Evolutionary conservation across 2,888 invertebrate genomes (phyloP), one percentile per base, ranked within the genome.

Genomic region (Syrista parreyssii): DNA sequence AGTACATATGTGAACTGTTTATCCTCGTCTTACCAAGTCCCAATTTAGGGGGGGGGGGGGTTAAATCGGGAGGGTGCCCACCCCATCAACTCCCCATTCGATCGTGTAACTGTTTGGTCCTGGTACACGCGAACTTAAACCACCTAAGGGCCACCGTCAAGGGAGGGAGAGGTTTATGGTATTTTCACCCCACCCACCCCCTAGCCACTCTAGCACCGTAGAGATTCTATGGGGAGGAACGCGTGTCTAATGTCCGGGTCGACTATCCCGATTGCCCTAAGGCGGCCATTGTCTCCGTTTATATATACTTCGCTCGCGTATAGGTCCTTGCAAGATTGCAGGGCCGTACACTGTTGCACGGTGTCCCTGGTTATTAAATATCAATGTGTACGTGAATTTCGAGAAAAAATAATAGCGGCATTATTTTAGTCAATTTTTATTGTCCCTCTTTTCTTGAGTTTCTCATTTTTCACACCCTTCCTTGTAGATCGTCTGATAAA

Each of bases 281-380:
- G 85, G 88, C 88, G 82, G 83, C 86, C 84, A 88, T 88, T 88
- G 88, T 88, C 88, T 88, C 86, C 84, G 86, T 87, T 88, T 87
- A 88, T 88, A 86, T 82, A 82, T 80, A 87, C 83, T 84, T 86
- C 83, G 85, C 33, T 30, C 12, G n/a, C 40, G 40, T 55, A 40
- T 23, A 23, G 40, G 55, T 55, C 55, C 55, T 55, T 55, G 55
- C 23, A 55, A 55, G 55, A 55, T 55, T 9, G 9, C 55, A 55
- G 55, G 55, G 23, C 55, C 55, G 55, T 55, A 23, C 55, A 9
- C 55, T 55, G 55, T 55, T 2, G 23, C 55, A 23, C 23, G 6
- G 55, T 55, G 9, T 9, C 55, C 55, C 55, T 23, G 55, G 55
- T 2, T 2, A 55, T 23, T 55, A 23, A 55, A 55, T 1, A 55